Evolutionary conservation across 2,797 vertebrate species (phyloP), one percentile per base, ranked within the genome.

Genomic region (Halcyon chelicuti): DNA sequence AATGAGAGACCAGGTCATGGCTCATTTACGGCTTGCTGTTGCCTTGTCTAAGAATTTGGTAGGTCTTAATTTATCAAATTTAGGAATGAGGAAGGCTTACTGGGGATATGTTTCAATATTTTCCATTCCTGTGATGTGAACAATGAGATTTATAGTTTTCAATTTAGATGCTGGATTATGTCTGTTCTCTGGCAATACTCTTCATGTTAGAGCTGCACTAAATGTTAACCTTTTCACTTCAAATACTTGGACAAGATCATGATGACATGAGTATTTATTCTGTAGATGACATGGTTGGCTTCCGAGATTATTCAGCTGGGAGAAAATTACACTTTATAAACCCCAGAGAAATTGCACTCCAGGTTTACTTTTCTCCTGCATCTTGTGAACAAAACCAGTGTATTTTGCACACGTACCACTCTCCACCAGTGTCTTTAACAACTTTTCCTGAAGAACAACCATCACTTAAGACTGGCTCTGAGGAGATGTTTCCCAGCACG

Each of bases 341-440:
- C 17, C n/a, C 9, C 15, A n/a, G 40, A 67, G 33, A 35, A 89
- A 23, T 42, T n/a, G 15, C 5, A 16, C 0, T 23, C 14, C 23
- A 22, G 22, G 9, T 60, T 90, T 81, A 33, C 16, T 65, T 74
- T 90, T 72, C 8, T 87, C 20, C 46, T 80, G 29, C 12, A 3
- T 57, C 29, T 57, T 77, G 9, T 47, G 47, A 80, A 42, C 16
- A 72, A 90, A 87, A 26, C 0, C 31, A 33, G 12, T 14, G 2
- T 52, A 6, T 92, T 86, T 89, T 84, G 42, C 4, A 9, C 73
- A 17, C 12, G 21, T 2, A 4, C 31, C 1, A 3, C 16, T 60
- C 12, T 66, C 18, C 52, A 67, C 61, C 0, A 0, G 55, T 52
- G n/a, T 31, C 2, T 0, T 26, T 62, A 16, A 22, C 7, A 61